Evolutionary conservation across 2,888 invertebrate species (phyloP), one percentile per base, ranked within the genome.

Genomic region (Eremobia ochroleuca): DNA sequence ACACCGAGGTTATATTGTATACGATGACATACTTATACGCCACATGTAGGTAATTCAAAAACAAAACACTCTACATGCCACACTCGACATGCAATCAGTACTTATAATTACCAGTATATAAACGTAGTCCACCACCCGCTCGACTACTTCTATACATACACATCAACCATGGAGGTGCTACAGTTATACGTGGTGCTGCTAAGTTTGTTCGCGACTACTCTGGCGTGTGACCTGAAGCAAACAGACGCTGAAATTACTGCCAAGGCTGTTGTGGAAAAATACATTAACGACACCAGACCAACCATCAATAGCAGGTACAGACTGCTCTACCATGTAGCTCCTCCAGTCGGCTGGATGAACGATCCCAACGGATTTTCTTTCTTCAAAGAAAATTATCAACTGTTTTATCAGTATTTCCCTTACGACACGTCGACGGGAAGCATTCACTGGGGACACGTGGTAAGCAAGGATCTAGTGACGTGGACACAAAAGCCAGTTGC

Each of bases 311-410:
- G 65, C 4, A 91, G 93, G 49, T 96, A 93, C 82, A 91, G 95
- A 74, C 91, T 92, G 5, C 92, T 92, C 11, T 96, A 96, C 77
- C 97, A 97, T 84, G 92, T 96, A 5, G 88, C 93, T 0, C 94
- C 95, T 0, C 96, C 96, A 0, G 94, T 96, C 0, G 97, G 97
- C 6, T 97, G 97, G 97, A 96, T 97, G 90, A 97, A 97, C 86
- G 97, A 97, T 80, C 97, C 97, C 2, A 97, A 97, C 76, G 97
- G 97, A 18, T 96, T 97, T 86, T 95, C 96, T 0, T 97, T 92
- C 85, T 95, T 93, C 87, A 94, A 96, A 58, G 97, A 95, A 8
- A 91, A 95, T 82, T 97, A 95, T 81, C 97, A 97, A 83, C 89
- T 97, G 0, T 97, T 97, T 90, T 97, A 96, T 83, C 97, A 97